phyloP scores from a whole-genome alignment of 2,113 vertebrate genomes.

The Rhabdornis inornatus region DNA sequence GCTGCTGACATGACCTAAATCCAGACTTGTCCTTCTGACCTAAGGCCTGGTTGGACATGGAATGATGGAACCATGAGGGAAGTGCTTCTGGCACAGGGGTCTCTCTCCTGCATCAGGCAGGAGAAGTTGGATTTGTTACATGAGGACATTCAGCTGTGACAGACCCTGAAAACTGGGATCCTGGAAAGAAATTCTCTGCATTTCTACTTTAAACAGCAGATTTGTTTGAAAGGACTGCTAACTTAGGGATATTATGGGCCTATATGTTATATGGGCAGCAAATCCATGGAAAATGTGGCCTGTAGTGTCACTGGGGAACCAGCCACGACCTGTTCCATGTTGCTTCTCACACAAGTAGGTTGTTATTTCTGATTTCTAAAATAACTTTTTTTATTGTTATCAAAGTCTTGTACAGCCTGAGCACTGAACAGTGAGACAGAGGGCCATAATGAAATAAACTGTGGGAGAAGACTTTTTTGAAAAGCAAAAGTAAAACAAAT shows the following conservation, averaged over 20 bases:
- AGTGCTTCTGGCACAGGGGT: neutral
- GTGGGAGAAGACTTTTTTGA: neutral
- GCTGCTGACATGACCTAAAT: neutral
- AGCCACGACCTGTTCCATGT: neutral
- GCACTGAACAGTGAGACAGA: neutral
- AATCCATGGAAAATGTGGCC: neutral
- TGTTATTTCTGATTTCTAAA: neutral
- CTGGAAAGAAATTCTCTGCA: neutral
- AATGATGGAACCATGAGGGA: neutral
- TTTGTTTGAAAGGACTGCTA: neutral
- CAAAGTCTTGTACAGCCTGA: neutral
- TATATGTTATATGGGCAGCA: neutral
- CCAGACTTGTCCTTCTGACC: neutral
- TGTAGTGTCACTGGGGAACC: neutral
- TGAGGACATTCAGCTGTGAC: neutral
- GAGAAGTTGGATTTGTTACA: neutral
- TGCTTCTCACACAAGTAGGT: neutral
- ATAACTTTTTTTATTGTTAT: neutral
- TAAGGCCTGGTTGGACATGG: neutral
- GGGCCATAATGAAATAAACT: neutral
- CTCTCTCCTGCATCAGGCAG: neutral
- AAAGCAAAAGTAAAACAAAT: neutral
- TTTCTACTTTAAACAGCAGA: neutral
- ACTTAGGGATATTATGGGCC: neutral
- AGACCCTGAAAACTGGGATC: neutral